Evolutionary conservation across 2,113 vertebrate species (phyloP).

Genomic region (Panthera uncia): DNA sequence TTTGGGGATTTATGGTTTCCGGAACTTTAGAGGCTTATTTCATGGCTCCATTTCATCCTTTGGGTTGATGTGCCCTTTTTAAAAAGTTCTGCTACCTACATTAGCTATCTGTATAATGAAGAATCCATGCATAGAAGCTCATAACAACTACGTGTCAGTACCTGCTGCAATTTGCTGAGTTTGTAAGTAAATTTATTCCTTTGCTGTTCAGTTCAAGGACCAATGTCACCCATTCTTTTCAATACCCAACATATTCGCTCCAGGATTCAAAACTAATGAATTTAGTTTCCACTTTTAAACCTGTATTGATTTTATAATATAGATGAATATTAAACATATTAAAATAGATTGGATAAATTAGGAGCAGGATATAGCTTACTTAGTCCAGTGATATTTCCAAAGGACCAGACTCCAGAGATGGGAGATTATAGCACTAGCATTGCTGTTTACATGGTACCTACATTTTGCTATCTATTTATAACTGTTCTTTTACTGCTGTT

Average conservation of each 20-base stretch:
- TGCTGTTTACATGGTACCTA: not conserved
- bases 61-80: not conserved
- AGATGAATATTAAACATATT: not conserved
- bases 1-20: slow-evolving; percentile 42
- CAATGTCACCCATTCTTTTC: not conserved
- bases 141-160: not conserved
- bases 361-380: not conserved
- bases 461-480: not conserved
- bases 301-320: slow-evolving; percentile 5
- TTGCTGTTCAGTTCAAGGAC: slow-evolving; percentile 28
- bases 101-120: slow-evolving; percentile 14
- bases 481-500: not conserved
- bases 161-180: slow-evolving; percentile 12
- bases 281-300: slow-evolving; percentile 42
- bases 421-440: not conserved
- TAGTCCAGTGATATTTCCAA: not conserved
- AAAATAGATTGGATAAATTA: slow-evolving; percentile 23
- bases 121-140: not conserved
- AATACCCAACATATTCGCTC: not conserved
- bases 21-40: slow-evolving; percentile 52
- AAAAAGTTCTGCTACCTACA: not conserved
- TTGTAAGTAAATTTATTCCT: slow-evolving; percentile 45
- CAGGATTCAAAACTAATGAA: not conserved
- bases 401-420: not conserved
- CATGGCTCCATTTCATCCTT: slow-evolving; percentile 10